Conservation (phyloP, 2,888 invertebrate species). For the Morpho deidamia region DNA sequence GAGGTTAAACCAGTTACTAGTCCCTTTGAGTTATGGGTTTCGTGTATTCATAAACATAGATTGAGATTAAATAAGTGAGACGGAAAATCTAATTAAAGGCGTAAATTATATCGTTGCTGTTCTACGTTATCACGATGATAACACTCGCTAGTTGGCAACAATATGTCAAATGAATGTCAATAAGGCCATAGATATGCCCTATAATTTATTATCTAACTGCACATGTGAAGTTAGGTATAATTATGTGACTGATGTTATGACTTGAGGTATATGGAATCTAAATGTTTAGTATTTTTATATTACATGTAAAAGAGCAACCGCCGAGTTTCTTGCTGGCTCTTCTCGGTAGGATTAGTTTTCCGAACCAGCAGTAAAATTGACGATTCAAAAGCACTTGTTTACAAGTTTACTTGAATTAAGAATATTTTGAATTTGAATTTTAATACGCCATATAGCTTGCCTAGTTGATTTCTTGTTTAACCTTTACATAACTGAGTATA, state of each 20-base stretch:
- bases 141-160: constrained; percentile 17
- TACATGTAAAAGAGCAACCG: no score
- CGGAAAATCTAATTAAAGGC: constrained; percentile 47
- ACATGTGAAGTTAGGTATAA: background rate
- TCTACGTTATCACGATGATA: constrained; percentile 15
- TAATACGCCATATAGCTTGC: no score
- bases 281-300: no score
- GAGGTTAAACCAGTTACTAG: constrained; percentile 44
- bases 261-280: no score
- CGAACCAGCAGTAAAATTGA: no score
- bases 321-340: no score
- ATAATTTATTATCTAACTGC: constrained; percentile 17
- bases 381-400: no score
- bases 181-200: constrained; percentile 18
- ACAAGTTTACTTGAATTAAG: no score
- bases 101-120: constrained; percentile 22
- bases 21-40: constrained; percentile 54
- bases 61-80: constrained; percentile 45
- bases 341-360: no score
- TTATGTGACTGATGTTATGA: background rate
- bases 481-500: no score
- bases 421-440: no score
- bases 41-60: constrained; percentile 54
- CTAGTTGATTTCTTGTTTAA: no score
- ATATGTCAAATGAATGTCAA: constrained; percentile 29